These are phyloP conservation scores for Sinonovacula constricta DNA, from an alignment of 1,140 invertebrate species.

Conservation along the genomic window DNA sequence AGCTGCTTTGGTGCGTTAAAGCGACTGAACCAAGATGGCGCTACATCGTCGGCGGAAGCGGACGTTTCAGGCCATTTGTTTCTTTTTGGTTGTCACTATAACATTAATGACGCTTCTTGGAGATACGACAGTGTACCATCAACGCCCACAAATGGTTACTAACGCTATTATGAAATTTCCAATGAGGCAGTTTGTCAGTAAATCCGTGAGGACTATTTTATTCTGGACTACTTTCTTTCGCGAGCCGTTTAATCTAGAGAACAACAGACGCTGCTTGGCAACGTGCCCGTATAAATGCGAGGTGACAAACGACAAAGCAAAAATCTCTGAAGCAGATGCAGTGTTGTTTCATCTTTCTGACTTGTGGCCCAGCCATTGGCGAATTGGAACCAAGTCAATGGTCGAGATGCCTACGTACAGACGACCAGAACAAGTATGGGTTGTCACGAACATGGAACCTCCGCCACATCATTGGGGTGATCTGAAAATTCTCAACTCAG, in stretches of 20 bases:
- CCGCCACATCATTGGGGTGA: slow-evolving; percentile 57
- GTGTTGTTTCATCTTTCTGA: slow-evolving; percentile 68
- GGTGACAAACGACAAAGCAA: slow-evolving; percentile 65
- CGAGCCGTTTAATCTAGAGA: background rate
- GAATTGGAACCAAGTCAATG: slow-evolving; percentile 21
- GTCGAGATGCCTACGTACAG: slow-evolving; percentile 53
- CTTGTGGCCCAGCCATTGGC: slow-evolving; percentile 39
- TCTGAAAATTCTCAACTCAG: slow-evolving; percentile 37
- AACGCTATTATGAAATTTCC: too few species aligned
- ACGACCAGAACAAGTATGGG: slow-evolving; percentile 64
- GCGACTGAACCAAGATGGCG: too few species aligned
- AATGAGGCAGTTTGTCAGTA: background rate
- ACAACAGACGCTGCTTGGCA: slow-evolving; percentile 9
- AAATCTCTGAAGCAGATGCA: slow-evolving; percentile 62
- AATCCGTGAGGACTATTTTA: background rate
- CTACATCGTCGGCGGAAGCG: too few species aligned
- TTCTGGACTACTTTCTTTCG: background rate
- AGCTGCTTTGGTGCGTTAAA: too few species aligned
- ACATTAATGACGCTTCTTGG: too few species aligned
- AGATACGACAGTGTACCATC: too few species aligned
- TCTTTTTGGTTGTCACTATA: too few species aligned
- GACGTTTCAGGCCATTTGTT: too few species aligned
- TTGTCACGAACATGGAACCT: slow-evolving; percentile 64
- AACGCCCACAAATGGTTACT: too few species aligned
- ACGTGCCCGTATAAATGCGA: slow-evolving; percentile 32